phyloP scores from a whole-genome alignment of 2,888 invertebrate genomes.

The Drosophila ezoana region DNA sequence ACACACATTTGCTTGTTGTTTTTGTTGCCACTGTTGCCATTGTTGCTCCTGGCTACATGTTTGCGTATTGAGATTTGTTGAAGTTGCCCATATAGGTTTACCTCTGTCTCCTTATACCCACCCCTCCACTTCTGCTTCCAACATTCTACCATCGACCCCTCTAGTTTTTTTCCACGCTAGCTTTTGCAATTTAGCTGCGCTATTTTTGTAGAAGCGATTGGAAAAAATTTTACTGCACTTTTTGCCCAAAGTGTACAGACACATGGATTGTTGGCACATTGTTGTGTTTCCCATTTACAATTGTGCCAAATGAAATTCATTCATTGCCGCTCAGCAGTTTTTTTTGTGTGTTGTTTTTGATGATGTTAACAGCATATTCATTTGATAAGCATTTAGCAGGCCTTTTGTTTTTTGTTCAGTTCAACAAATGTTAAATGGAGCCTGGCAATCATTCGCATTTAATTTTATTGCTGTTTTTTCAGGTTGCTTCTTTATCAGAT shows the following conservation, averaged over 20 bases:
- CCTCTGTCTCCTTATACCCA: background rate
- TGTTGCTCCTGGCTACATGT: slow-evolving; percentile 57
- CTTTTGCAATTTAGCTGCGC: slow-evolving; percentile 37
- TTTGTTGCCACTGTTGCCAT: slow-evolving; percentile 31
- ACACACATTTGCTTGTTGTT: slow-evolving; percentile 19
- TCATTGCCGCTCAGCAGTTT: slow-evolving; percentile 29
- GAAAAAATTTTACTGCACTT: slow-evolving; percentile 44
- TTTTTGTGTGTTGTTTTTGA: background rate
- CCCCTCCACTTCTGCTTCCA: too few species aligned
- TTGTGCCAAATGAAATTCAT: slow-evolving; percentile 45
- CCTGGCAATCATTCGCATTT: too few species aligned
- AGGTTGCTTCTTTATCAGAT: too few species aligned
- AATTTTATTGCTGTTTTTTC: too few species aligned
- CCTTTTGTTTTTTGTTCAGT: slow-evolving; percentile 1
- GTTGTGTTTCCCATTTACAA: slow-evolving; percentile 29
- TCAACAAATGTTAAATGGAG: too few species aligned
- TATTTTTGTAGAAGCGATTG: slow-evolving; percentile 47
- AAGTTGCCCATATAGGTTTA: slow-evolving; percentile 65
- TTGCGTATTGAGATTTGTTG: slow-evolving; percentile 73
- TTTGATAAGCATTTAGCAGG: slow-evolving; percentile 25
- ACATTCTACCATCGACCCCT: background rate
- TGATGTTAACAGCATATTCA: slow-evolving; percentile 42
- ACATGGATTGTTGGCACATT: slow-evolving; percentile 31
- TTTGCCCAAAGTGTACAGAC: slow-evolving; percentile 27
- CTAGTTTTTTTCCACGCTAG: slow-evolving; percentile 11